A percentile compares a stretch with the other conserved stretches of the same genome.
Conservation (phyloP, 2,797 vertebrate species). For the Myripristis jacobus region DNA sequence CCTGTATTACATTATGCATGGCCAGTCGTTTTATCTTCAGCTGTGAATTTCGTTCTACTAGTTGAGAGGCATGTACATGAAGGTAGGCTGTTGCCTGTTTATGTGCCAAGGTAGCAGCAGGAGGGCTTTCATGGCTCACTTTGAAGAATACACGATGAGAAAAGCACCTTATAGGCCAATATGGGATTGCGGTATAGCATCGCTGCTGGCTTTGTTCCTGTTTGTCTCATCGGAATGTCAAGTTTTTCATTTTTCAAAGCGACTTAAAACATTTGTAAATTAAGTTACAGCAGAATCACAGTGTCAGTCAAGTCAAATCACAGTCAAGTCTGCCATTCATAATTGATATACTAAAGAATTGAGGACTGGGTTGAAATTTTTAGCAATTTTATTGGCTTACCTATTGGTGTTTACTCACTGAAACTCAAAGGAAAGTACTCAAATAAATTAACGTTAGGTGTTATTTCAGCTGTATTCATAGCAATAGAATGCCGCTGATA, state of each 20-base stretch:
- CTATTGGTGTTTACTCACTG: not conserved
- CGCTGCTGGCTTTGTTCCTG: slow-evolving; percentile 4
- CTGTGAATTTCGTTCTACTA: slow-evolving; percentile 46
- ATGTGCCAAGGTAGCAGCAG: slow-evolving; percentile 9
- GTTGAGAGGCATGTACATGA: slow-evolving; percentile 29
- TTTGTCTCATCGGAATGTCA: not conserved
- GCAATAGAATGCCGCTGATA: not conserved
- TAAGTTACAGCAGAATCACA: too few relatives aligned
- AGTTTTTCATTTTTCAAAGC: not conserved
- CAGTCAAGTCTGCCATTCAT: not conserved
- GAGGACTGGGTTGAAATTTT: not conserved
- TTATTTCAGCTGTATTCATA: not conserved
- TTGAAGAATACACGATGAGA: slow-evolving; percentile 17
- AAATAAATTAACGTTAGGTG: not conserved
- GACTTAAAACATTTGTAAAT: not conserved
- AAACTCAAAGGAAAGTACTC: not conserved
- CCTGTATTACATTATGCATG: slow-evolving; percentile 40
- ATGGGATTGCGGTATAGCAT: not conserved
- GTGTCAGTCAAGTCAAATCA: not conserved
- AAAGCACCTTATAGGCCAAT: slow-evolving; percentile 5
- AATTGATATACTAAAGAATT: not conserved
- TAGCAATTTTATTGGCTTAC: not conserved
- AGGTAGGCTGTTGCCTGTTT: slow-evolving; percentile 30
- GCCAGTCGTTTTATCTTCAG: slow-evolving; percentile 22
- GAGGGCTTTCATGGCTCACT: slow-evolving; percentile 4